Conservation (phyloP, 2,113 vertebrate species). For the Odontophorus gujanensis region DNA sequence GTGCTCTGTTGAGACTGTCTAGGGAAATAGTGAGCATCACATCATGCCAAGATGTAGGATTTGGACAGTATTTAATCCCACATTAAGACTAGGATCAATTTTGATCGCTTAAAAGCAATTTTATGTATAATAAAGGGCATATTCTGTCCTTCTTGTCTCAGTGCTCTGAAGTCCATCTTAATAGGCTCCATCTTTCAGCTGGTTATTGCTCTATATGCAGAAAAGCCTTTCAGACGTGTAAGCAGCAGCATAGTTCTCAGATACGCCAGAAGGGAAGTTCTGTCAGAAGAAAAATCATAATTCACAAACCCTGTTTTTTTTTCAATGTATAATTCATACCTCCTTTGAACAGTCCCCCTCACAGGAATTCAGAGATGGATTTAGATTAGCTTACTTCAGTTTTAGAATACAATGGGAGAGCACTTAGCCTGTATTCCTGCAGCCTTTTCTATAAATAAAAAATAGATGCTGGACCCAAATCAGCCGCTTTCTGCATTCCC, state of each 20-base stretch:
- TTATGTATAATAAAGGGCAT: neutral
- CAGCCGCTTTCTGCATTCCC: neutral
- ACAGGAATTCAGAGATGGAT: slow-evolving; percentile 54
- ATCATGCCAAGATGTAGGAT: neutral
- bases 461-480: slow-evolving; percentile 45
- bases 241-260: neutral
- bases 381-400: slow-evolving; percentile 54
- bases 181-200: neutral
- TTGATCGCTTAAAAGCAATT: neutral
- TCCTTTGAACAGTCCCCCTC: slow-evolving; percentile 40
- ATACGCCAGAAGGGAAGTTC: slow-evolving; percentile 24
- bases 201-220: neutral
- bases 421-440: slow-evolving; percentile 42
- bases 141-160: neutral
- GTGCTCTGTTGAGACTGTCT: neutral
- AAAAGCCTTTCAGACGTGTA: neutral
- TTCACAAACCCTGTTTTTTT: slow-evolving; percentile 38
- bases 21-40: neutral
- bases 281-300: neutral
- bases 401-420: slow-evolving; percentile 45
- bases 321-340: slow-evolving; percentile 62
- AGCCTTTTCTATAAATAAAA: slow-evolving; percentile 49
- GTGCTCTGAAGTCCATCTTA: neutral
- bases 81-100: neutral
- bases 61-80: neutral